Evolutionary conservation across 2,888 invertebrate genomes (phyloP), one percentile per base, ranked within the genome.

Genomic region (Amblyjoppa proteus): DNA sequence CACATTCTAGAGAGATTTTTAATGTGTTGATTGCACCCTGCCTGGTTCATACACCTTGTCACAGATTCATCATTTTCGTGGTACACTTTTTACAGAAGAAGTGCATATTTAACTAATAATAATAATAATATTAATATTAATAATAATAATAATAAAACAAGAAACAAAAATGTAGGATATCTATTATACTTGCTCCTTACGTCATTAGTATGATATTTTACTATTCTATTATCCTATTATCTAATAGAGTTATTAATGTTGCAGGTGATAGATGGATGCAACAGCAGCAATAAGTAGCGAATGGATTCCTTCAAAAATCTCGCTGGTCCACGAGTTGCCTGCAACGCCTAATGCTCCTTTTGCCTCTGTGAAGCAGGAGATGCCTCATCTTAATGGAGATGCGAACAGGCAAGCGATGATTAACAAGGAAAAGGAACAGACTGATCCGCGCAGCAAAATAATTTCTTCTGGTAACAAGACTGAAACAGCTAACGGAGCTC

Each of bases 291-390:
- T 69, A 61, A 69, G 58, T 16, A 74, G 45, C 25, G 25, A 56
- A 53, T 81, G 81, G 81, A 84, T 84, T 7, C 73, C 73, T 45
- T 69, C 78, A 1, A 81, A 69, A 49, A 45, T 81, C 51, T 68
- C 13, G 5, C 45, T 61, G 3, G 41, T 56, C 16, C 31, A 11
- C 6, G 73, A 81, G 16, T 34, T 73, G 11, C 81, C 81, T 0
- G 41, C 28, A 5, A 70, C 64, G 69, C 61, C 56, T 2, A 5
- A 84, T 7, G 69, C 45, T 16, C 73, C 69, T 6, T 81, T 78
- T 11, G 84, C 56, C 1, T 78, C 74, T 2, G 34, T 56, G 1
- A 78, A 81, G 51, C 73, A 68, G 38, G 64, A 81, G 2, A 74
- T 45, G 45, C 16, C 61, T 73, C 38, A 78, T 51, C 45, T 56